phyloP scores from a whole-genome alignment of 2,797 vertebrate species.

The Lates japonicus region DNA sequence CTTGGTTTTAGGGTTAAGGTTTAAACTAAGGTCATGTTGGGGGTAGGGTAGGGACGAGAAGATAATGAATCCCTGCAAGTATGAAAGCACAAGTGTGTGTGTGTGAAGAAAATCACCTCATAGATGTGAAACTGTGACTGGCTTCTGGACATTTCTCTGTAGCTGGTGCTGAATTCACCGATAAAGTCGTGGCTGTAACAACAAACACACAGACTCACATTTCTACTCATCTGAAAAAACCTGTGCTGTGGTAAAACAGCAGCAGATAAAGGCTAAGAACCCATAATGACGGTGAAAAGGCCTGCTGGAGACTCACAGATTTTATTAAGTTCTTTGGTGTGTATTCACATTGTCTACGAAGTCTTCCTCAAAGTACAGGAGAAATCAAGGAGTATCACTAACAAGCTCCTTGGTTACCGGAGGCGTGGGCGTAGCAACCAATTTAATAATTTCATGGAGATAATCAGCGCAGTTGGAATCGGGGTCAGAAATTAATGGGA shows the following conservation, averaged over 20 bases:
- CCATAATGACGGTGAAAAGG: neutral
- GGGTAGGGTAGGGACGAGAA: neutral
- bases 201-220: conserved; percentile 23
- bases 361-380: conserved; percentile 1
- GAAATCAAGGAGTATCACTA: conserved; percentile 19
- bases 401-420: conserved; percentile 40
- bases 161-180: conserved; percentile 98
- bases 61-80: neutral
- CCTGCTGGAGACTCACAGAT: neutral
- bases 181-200: conserved; percentile 95
- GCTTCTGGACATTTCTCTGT: conserved; percentile 95
- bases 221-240: neutral
- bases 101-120: conserved; percentile 86
- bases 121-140: conserved; percentile 97
- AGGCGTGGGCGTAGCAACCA: conserved; percentile 29
- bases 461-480: conserved; percentile 47
- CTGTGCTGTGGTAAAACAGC: neutral
- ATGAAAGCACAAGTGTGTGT: neutral
- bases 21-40: conserved; percentile 13
- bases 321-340: neutral
- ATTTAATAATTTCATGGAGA: conserved; percentile 56
- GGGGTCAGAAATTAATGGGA: conserved; percentile 41
- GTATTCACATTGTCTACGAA: neutral
- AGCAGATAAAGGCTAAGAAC: neutral
- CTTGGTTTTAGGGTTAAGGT: neutral